These are phyloP conservation scores for Cephus cinctus DNA, from an alignment of 1,140 invertebrate species.

Conservation along the genomic window DNA sequence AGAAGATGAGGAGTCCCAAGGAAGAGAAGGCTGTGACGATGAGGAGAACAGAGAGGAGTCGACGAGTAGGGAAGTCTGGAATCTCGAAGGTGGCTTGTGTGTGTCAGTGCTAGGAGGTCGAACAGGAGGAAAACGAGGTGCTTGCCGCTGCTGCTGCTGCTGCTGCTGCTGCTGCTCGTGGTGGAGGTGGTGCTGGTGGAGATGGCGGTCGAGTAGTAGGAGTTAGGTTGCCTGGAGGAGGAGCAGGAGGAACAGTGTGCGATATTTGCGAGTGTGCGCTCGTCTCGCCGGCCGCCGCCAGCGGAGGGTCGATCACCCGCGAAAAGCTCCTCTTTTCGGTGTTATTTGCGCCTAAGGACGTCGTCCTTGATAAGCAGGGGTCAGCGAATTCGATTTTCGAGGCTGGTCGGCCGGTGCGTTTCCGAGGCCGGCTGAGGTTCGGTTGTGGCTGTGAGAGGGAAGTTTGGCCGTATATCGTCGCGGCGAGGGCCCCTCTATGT, in stretches of 20 bases:
- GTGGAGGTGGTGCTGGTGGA: slow-evolving; percentile 6
- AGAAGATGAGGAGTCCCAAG: too few relatives aligned
- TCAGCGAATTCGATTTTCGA: not conserved
- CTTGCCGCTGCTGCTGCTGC: too few relatives aligned
- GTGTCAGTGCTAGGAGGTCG: too few relatives aligned
- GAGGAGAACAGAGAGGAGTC: too few relatives aligned
- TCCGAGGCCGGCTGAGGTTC: too few relatives aligned
- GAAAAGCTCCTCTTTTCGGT: slow-evolving; percentile 11
- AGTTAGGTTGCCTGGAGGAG: not conserved
- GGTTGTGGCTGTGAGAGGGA: too few relatives aligned
- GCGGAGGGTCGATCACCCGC: slow-evolving; percentile 10
- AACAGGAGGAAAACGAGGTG: too few relatives aligned
- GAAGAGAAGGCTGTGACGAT: too few relatives aligned
- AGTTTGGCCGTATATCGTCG: not conserved
- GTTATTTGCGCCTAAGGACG: slow-evolving; percentile 9
- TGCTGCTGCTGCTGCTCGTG: not conserved
- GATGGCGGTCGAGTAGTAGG: not conserved
- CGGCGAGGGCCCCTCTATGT: not conserved
- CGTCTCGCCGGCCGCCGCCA: slow-evolving; percentile 10
- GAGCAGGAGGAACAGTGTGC: slow-evolving; percentile 6
- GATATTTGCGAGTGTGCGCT: slow-evolving; percentile 9
- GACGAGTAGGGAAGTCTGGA: too few relatives aligned
- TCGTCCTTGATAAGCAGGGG: not conserved
- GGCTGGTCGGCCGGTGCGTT: not conserved
- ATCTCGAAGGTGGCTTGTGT: too few relatives aligned